Evolutionary conservation across 1,140 invertebrate genomes (phyloP).

Genomic region (Dufourea novaeangliae): DNA sequence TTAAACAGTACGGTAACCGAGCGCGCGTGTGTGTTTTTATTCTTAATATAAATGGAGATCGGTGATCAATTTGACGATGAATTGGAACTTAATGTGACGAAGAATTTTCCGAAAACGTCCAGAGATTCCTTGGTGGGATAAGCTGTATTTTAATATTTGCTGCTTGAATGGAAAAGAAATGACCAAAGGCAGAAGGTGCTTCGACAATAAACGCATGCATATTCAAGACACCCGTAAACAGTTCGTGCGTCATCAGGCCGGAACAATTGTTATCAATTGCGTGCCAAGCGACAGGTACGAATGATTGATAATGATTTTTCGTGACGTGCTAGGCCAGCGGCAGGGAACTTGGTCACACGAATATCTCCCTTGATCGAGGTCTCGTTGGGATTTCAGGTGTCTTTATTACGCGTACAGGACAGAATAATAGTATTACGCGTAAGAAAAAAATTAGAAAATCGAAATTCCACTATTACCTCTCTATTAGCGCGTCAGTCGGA

Average conservation of each 20-base stretch:
- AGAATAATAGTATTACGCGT: too few relatives aligned
- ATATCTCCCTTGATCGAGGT: not conserved
- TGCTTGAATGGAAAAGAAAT: not conserved
- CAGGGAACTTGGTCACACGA: not conserved
- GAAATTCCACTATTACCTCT: too few relatives aligned
- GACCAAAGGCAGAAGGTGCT: not conserved
- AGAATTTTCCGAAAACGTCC: too few relatives aligned
- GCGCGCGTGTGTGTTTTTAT: not conserved
- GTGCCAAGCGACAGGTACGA: not conserved
- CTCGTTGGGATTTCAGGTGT: not conserved
- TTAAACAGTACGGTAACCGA: not conserved
- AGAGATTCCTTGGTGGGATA: too few relatives aligned
- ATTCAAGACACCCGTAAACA: not conserved
- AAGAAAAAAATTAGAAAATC: too few relatives aligned
- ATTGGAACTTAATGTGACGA: too few relatives aligned
- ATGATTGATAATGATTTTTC: slow-evolving; percentile 4
- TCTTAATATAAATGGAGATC: not conserved
- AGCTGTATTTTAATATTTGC: too few relatives aligned
- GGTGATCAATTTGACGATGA: too few relatives aligned
- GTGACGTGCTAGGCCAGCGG: not conserved
- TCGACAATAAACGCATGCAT: not conserved
- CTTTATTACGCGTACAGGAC: not conserved
- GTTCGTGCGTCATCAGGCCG: not conserved
- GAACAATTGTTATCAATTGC: slow-evolving; percentile 15
- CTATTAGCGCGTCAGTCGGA: too few relatives aligned